phyloP scores from a whole-genome alignment of 2,797 vertebrate species.

The Tamandua tetradactyla region DNA sequence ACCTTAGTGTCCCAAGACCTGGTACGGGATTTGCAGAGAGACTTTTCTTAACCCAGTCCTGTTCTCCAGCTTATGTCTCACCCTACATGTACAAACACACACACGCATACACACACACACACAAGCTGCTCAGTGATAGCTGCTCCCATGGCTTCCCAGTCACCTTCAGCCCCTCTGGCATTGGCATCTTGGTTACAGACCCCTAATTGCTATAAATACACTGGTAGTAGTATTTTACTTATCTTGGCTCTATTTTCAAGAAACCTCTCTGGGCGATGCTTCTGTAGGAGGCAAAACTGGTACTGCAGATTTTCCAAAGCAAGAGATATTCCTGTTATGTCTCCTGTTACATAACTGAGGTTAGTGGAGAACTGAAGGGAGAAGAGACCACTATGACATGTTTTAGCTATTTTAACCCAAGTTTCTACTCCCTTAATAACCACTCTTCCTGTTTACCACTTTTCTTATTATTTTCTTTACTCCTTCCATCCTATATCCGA shows the following conservation, averaged over 20 bases:
- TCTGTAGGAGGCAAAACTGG: not conserved
- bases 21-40: not conserved
- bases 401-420: not conserved
- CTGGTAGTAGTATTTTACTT: not conserved
- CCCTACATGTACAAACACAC: not conserved
- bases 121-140: not conserved
- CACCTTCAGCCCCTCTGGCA: not conserved
- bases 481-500: not conserved
- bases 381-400: not conserved
- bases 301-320: not conserved
- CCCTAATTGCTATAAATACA: not conserved
- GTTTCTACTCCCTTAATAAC: not conserved
- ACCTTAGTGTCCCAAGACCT: not conserved
- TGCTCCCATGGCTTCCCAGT: not conserved
- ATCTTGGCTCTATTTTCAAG: not conserved
- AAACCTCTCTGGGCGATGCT: not conserved
- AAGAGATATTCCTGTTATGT: not conserved
- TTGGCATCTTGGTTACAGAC: not conserved
- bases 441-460: not conserved
- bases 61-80: not conserved
- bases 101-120: not conserved
- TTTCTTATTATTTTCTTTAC: conserved; percentile 36
- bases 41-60: not conserved
- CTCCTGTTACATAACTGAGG: not conserved
- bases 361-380: not conserved